These are phyloP conservation scores for Ceramica pisi DNA, from an alignment of 2,888 invertebrate species.

Conservation along the genomic window DNA sequence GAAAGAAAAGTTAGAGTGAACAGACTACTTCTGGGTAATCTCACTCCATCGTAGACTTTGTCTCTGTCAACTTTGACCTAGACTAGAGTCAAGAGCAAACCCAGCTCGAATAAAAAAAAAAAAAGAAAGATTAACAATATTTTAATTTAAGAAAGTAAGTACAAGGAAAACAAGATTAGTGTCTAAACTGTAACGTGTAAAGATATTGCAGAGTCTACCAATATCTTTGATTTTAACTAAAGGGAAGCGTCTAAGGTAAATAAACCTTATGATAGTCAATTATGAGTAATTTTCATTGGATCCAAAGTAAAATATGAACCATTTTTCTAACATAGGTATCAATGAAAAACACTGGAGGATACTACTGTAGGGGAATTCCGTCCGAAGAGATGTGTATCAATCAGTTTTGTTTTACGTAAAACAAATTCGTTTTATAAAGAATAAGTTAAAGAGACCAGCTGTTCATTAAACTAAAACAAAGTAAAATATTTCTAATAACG, in stretches of 20 bases:
- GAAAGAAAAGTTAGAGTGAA: no score
- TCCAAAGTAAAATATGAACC: not conserved
- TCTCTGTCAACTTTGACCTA: no score
- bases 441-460: conserved; percentile 2
- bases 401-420: not conserved
- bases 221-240: no score
- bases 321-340: no score
- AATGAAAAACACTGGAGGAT: not conserved
- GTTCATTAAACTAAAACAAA: conserved; percentile 22
- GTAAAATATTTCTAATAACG: conserved; percentile 28
- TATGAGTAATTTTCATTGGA: not conserved
- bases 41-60: no score
- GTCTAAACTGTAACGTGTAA: not conserved
- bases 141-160: not conserved
- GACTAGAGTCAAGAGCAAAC: no score
- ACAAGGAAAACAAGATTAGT: not conserved
- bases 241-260: not conserved
- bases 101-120: no score
- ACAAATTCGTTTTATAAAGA: not conserved
- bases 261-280: not conserved
- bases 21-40: no score
- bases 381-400: not conserved
- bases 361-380: not conserved
- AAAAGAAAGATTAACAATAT: no score
- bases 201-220: not conserved